Evolutionary conservation across 2,888 invertebrate species (phyloP).

Genomic region (Rapana venosa): DNA sequence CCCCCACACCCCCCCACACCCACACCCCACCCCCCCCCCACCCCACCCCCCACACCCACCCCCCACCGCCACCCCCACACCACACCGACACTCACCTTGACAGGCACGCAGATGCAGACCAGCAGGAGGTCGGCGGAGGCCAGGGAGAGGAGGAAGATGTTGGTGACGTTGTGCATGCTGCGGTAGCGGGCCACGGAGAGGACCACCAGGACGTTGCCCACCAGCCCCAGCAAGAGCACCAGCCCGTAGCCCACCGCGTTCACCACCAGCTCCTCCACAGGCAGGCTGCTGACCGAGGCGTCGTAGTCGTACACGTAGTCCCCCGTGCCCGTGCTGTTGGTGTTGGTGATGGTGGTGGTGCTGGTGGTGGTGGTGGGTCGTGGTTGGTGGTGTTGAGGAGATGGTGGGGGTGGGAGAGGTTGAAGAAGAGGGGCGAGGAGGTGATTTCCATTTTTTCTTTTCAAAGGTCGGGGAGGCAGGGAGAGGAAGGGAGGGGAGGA

Average conservation of each 20-base stretch:
- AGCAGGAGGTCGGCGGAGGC: conserved; percentile 85
- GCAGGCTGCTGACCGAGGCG: conserved; percentile 75
- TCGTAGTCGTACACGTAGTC: conserved; percentile 80
- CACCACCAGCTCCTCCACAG: conserved; percentile 82
- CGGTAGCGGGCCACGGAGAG: conserved; percentile 81
- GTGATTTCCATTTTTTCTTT: too few species aligned
- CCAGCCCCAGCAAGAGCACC: conserved; percentile 83
- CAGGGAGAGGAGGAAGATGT: conserved; percentile 85
- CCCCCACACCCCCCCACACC: background rate
- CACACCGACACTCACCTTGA: conserved; percentile 81
- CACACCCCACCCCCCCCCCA: too few species aligned
- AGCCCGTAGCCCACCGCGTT: conserved; percentile 82
- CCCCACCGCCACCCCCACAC: background rate
- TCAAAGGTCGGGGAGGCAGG: too few species aligned
- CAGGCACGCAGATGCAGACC: conserved; percentile 85
- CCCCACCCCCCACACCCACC: too few species aligned
- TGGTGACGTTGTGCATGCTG: conserved; percentile 83
- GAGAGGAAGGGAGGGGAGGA: too few species aligned
- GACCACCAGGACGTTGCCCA: conserved; percentile 82
- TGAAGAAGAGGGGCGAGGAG: too few species aligned
- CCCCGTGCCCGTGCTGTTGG: background rate
- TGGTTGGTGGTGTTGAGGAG: background rate
- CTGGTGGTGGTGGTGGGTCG: background rate
- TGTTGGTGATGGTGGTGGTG: background rate
- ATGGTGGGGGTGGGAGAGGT: too few species aligned